phyloP scores from a whole-genome alignment of 2,113 vertebrate genomes.

The Embiotoca jacksoni region DNA sequence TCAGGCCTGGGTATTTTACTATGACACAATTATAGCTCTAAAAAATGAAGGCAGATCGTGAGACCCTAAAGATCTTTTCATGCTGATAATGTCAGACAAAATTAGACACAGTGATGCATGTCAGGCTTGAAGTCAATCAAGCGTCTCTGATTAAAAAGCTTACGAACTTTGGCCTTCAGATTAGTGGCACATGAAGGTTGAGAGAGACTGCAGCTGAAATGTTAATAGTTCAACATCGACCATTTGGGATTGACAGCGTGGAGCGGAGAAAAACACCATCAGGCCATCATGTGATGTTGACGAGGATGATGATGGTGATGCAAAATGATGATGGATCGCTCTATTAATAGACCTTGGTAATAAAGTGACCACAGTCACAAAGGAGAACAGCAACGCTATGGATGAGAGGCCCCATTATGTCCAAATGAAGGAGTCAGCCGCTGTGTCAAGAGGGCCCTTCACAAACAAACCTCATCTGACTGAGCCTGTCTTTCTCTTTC shows the following conservation, averaged over 20 bases:
- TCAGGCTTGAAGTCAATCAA: slow-evolving; percentile 14
- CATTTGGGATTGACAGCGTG: slow-evolving; percentile 18
- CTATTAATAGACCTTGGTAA: slow-evolving; percentile 78
- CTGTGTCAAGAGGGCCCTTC: slow-evolving; percentile 61
- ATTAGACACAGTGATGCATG: neutral
- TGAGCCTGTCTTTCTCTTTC: slow-evolving; percentile 54
- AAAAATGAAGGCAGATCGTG: no score
- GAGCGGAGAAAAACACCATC: slow-evolving; percentile 60
- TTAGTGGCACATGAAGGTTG: neutral
- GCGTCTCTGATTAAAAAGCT: slow-evolving; percentile 24
- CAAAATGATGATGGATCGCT: slow-evolving; percentile 73
- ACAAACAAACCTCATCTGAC: slow-evolving; percentile 69
- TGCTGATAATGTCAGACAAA: neutral
- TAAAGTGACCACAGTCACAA: slow-evolving; percentile 72
- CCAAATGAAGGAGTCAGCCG: slow-evolving; percentile 71
- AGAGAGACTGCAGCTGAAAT: neutral
- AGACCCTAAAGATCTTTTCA: neutral
- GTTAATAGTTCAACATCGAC: slow-evolving; percentile 27
- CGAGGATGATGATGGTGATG: slow-evolving; percentile 64
- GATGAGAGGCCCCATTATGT: slow-evolving; percentile 84
- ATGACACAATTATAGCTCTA: no score
- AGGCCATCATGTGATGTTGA: slow-evolving; percentile 76
- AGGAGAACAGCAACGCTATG: slow-evolving; percentile 45
- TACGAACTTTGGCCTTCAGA: slow-evolving; percentile 35
- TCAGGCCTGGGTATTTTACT: no score